Conservation (phyloP, 2,113 vertebrate genomes). For the rat (Rattus norvegicus) region DNA sequence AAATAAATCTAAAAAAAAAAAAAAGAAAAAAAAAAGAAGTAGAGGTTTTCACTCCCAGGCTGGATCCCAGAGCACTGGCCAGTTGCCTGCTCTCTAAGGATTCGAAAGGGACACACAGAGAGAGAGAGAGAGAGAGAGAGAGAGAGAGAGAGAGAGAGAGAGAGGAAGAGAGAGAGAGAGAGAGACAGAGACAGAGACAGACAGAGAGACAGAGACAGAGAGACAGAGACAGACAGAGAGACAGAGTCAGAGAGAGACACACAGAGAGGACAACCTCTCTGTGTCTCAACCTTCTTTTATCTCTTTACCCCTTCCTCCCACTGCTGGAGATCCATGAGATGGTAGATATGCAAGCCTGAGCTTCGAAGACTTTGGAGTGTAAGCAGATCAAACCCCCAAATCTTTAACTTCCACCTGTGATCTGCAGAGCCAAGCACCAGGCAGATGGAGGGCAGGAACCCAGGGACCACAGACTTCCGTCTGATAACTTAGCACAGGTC, state of each 20-base stretch:
- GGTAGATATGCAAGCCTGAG: not conserved
- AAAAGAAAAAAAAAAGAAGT: not conserved
- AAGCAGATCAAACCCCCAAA: not conserved
- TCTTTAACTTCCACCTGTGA: not conserved
- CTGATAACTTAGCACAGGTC: not conserved
- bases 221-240: too few species aligned
- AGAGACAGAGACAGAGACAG: too few species aligned
- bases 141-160: too few species aligned
- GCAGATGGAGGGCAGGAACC: conserved; percentile 50
- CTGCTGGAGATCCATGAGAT: not conserved
- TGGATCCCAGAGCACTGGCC: not conserved
- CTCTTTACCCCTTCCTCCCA: too few species aligned
- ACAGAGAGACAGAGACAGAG: too few species aligned
- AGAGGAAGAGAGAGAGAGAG: too few species aligned
- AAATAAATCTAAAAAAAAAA: too few species aligned
- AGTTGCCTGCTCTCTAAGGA: not conserved
- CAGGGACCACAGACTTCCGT: not conserved
- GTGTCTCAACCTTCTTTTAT: not conserved
- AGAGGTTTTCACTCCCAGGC: not conserved
- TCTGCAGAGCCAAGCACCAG: not conserved
- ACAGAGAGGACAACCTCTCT: too few species aligned
- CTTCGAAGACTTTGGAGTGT: conserved; percentile 12
- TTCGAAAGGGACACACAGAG: not conserved
- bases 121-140: too few species aligned
- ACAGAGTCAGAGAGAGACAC: too few species aligned